Evolutionary conservation across 2,797 vertebrate genomes (phyloP).

Genomic region (Malacoctenus gilli): DNA sequence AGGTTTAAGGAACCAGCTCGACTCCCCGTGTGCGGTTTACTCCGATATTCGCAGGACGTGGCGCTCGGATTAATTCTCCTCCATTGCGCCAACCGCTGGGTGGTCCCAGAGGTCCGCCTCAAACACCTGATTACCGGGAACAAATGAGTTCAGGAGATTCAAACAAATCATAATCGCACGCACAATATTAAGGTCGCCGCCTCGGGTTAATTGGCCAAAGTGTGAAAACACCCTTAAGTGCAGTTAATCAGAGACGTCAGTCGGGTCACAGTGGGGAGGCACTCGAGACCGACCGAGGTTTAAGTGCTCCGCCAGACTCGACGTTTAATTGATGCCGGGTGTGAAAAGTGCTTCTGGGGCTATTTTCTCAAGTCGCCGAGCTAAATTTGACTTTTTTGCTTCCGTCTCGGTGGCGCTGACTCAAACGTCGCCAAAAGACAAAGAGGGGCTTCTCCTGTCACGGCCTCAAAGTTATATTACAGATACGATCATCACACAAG

Average conservation of each 20-base stretch:
- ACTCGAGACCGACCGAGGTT: constrained; percentile 19
- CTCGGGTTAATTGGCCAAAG: constrained; percentile 14
- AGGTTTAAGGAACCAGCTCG: too few species aligned
- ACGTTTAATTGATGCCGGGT: constrained; percentile 21
- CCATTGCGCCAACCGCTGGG: background rate
- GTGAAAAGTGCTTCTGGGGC: background rate
- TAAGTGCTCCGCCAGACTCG: constrained; percentile 23
- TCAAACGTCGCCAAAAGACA: too few species aligned
- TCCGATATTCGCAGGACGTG: too few species aligned
- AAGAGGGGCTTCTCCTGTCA: too few species aligned
- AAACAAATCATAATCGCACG: constrained; percentile 15
- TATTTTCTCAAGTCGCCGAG: background rate
- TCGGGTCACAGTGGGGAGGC: constrained; percentile 29
- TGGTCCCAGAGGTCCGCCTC: constrained; percentile 6
- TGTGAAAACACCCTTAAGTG: constrained; percentile 42
- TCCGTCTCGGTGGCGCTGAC: too few species aligned
- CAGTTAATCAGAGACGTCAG: constrained; percentile 20
- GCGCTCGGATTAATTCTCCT: too few species aligned
- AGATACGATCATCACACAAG: too few species aligned
- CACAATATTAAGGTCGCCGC: background rate
- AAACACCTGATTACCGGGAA: background rate
- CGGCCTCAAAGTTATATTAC: too few species aligned
- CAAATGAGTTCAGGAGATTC: constrained; percentile 8
- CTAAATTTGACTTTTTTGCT: background rate
- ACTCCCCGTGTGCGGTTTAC: too few species aligned